These are phyloP conservation scores for Rhagonycha lutea DNA, from an alignment of 2,888 invertebrate genomes.

Conservation along the genomic window DNA sequence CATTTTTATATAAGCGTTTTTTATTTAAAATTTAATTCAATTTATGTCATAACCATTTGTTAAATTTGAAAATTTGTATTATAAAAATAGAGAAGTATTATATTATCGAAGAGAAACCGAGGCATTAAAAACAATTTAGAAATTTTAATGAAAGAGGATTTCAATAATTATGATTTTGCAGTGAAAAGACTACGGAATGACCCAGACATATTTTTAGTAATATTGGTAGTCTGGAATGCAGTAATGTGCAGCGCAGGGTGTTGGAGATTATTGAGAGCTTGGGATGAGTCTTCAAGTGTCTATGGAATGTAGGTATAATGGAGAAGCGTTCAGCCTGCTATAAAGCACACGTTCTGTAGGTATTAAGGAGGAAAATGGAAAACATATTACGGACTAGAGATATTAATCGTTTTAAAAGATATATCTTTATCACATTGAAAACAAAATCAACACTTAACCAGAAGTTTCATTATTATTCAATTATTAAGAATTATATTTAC, in stretches of 20 bases:
- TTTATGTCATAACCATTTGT: neutral
- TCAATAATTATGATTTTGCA: slow-evolving; percentile 20
- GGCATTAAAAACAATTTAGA: neutral
- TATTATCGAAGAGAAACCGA: neutral
- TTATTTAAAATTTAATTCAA: neutral
- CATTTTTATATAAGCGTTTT: neutral
- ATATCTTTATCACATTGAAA: neutral
- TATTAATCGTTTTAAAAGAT: slow-evolving; percentile 18
- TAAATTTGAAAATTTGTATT: neutral
- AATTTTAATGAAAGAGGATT: slow-evolving; percentile 7
- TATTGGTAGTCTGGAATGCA: slow-evolving; percentile 55
- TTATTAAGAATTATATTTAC: neutral
- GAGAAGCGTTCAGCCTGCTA: slow-evolving; percentile 27
- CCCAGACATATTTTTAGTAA: slow-evolving; percentile 44
- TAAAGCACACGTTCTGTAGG: slow-evolving; percentile 29
- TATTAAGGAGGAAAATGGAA: slow-evolving; percentile 25
- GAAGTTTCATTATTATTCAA: neutral
- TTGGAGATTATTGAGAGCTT: slow-evolving; percentile 36
- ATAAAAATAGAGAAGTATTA: neutral
- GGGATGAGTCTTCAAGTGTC: slow-evolving; percentile 35
- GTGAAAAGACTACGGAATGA: slow-evolving; percentile 37
- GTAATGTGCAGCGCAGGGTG: slow-evolving; percentile 50
- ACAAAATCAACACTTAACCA: neutral
- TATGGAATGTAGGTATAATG: slow-evolving; percentile 44
- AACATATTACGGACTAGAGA: slow-evolving; percentile 29